phyloP scores from a whole-genome alignment of 2,797 vertebrate species.

The Falco cherrug region DNA sequence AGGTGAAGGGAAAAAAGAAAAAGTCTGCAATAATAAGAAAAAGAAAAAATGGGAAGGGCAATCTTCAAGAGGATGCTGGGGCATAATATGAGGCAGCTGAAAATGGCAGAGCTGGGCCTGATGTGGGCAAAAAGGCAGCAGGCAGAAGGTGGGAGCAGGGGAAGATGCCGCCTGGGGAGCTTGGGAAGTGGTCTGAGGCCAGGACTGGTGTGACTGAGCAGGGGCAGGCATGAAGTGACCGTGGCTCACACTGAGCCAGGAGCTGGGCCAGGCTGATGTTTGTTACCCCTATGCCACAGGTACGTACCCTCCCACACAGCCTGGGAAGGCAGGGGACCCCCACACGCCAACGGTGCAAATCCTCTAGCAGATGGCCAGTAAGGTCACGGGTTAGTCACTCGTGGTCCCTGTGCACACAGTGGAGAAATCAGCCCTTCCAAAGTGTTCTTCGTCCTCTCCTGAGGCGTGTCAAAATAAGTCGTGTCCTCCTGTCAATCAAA shows the following conservation, averaged over 20 bases:
- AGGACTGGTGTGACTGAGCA: not conserved
- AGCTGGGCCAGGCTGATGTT: not conserved
- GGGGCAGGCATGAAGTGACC: rapidly evolving
- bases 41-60: not conserved
- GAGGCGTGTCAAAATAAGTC: rapidly evolving
- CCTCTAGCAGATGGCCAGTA: rapidly evolving
- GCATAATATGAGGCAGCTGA: not conserved
- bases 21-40: not conserved
- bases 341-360: rapidly evolving
- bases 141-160: not conserved
- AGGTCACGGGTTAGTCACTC: not conserved
- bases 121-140: not conserved
- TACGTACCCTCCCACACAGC: too few species aligned
- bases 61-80: not conserved
- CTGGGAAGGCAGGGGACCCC: not conserved
- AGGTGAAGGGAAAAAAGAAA: not conserved
- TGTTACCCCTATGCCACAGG: not conserved
- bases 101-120: not conserved
- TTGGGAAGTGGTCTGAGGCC: not conserved
- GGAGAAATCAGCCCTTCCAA: not conserved
- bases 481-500: not conserved
- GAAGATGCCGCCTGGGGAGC: not conserved
- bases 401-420: not conserved
- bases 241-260: rapidly evolving
- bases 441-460: not conserved